Base-by-base conservation (phyloP, 1,140 invertebrate species). In the Trichonephila clavipes region DNA sequence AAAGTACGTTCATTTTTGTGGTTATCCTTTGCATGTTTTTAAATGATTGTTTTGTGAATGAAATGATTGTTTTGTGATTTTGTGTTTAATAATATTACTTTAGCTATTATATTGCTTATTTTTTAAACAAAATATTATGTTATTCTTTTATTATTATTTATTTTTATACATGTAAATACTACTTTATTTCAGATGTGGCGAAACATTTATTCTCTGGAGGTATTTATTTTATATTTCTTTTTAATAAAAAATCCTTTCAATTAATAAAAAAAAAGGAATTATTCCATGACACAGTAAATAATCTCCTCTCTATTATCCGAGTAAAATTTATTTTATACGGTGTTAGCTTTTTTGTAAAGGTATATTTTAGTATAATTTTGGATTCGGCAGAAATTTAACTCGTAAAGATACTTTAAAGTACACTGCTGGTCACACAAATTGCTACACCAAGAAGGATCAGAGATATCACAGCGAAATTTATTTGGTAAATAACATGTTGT, bases 161-260 rank as follows among this genome's bases (percentile, higher is more conserved):
- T 24, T 6, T 85, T 58, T n/a, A 51, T 82, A 40, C 1, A 19
- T 82, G 28, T 40, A 10, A 40, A 4, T 85, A 85, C 34, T 61
- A 12, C 3, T 64, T 88, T 40, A 6, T 88, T 64, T 44, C 28
- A 88, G 86, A 40, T 40, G 19, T 18, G 64, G 64, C 2, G 4
- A 88, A 64, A 8, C 14, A 88, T 88, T 34, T 28, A 34, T 88
- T 64, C 21, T 66, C 61, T 3, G 86, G 86, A 88, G 86, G 86
- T 88, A 88, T 64, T 16, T 40, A 64, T 77, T 77, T 77, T 19
- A 10, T 51, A 51, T 64, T 64, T 19, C 62, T 19, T 21, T 64
- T 64, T 19, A 64, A 64, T 64, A 19, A 62, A 62, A 62, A 6
- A 62, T 62, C 6, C 19, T 62, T 62, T 18, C 19, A 1, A 62